A percentile compares a stretch with the other conserved stretches of the same genome.
Conservation (phyloP, 2,797 vertebrate genomes). For the Micrastur ruficollis region DNA sequence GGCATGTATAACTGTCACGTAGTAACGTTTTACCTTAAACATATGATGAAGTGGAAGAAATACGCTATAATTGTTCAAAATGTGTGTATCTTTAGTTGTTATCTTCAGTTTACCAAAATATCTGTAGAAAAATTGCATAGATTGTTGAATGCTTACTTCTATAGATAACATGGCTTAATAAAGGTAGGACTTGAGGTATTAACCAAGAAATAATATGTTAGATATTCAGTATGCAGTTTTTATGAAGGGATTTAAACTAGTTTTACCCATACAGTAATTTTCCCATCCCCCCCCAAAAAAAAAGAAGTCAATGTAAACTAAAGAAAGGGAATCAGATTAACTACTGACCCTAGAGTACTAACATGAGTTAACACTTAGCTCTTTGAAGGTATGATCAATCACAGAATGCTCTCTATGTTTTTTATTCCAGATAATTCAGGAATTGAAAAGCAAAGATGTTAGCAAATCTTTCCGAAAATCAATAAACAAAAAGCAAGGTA, state of each 20-base stretch:
- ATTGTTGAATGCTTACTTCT: background rate
- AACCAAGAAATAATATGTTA: background rate
- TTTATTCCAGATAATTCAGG: constrained; percentile 79
- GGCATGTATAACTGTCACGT: background rate
- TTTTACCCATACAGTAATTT: background rate
- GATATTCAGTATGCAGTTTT: background rate
- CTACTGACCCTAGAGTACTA: background rate
- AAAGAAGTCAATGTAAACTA: background rate
- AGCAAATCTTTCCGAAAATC: constrained; percentile 90
- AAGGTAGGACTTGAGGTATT: background rate
- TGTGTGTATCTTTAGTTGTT: background rate
- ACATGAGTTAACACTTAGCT: background rate
- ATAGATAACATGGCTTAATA: background rate
- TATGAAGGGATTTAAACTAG: background rate
- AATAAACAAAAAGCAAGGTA: constrained; percentile 88
- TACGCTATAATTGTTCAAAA: background rate
- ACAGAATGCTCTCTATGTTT: background rate
- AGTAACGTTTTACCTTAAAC: background rate
- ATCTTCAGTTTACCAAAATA: background rate
- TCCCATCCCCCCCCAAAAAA: no score
- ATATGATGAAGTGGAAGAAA: background rate
- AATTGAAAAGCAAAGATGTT: constrained; percentile 92
- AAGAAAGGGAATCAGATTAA: background rate
- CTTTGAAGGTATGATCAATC: background rate
- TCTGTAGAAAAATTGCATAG: background rate